Evolutionary conservation across 2,888 invertebrate species (phyloP).

Genomic region (Pilophorus perplexus): DNA sequence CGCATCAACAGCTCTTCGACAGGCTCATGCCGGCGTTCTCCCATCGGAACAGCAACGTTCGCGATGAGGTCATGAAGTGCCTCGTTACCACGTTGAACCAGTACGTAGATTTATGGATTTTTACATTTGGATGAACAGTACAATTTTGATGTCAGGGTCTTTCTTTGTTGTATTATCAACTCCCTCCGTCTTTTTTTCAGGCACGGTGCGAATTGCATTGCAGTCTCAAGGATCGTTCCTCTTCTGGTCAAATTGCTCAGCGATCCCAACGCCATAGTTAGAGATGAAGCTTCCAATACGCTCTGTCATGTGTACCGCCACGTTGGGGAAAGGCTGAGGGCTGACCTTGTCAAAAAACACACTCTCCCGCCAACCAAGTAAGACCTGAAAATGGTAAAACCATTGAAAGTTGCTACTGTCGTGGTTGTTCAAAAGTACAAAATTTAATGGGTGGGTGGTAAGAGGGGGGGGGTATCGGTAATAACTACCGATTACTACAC

Average conservation of each 20-base stretch:
- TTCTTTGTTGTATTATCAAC: background rate
- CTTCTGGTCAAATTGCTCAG: constrained; percentile 77
- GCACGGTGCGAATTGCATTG: constrained; percentile 80
- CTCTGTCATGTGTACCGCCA: constrained; percentile 88
- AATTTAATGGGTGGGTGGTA: no score
- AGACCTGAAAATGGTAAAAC: constrained; percentile 20
- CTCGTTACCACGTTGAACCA: constrained; percentile 78
- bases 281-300: constrained; percentile 82
- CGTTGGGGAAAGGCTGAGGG: constrained; percentile 82
- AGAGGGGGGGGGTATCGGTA: no score
- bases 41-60: constrained; percentile 89
- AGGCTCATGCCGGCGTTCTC: constrained; percentile 68
- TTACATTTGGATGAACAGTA: background rate
- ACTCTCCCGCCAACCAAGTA: constrained; percentile 69
- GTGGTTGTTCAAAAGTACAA: no score
- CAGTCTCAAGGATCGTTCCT: constrained; percentile 77
- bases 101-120: no score
- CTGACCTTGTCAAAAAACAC: constrained; percentile 78
- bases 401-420: no score
- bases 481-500: no score
- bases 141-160: background rate
- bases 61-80: constrained; percentile 82
- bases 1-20: constrained; percentile 70
- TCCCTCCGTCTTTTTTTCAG: constrained; percentile 55
- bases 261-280: constrained; percentile 81